These are phyloP conservation scores for Trachurus trachurus DNA, from an alignment of 2,797 vertebrate genomes.

Conservation along the genomic window DNA sequence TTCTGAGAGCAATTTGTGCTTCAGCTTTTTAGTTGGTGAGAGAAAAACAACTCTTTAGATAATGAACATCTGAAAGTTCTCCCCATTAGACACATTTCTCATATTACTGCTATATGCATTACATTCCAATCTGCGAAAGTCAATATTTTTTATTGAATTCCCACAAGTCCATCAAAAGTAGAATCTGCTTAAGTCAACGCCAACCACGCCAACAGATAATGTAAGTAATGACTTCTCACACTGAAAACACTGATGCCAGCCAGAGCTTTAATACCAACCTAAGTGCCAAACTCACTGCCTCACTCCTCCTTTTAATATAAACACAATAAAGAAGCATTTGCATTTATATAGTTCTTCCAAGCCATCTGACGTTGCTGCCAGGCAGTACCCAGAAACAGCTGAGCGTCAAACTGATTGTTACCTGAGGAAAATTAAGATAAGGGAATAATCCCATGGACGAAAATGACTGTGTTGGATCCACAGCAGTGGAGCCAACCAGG, in stretches of 20 bases:
- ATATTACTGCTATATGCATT: slow-evolving; percentile 54
- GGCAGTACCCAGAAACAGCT: slow-evolving; percentile 76
- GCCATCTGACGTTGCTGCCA: slow-evolving; percentile 69
- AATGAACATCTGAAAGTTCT: slow-evolving; percentile 49
- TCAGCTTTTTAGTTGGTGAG: slow-evolving; percentile 43
- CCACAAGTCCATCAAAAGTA: slow-evolving; percentile 59
- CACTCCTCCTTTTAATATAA: slow-evolving; percentile 83
- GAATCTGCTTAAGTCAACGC: slow-evolving; percentile 65
- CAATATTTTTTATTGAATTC: slow-evolving; percentile 66
- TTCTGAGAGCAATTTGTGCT: slow-evolving; percentile 57
- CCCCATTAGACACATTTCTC: slow-evolving; percentile 55
- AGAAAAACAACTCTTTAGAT: slow-evolving; percentile 54
- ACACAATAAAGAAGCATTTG: slow-evolving; percentile 87
- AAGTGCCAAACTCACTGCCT: slow-evolving; percentile 60
- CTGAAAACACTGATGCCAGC: slow-evolving; percentile 65
- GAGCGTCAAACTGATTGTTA: slow-evolving; percentile 83
- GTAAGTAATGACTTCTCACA: slow-evolving; percentile 77
- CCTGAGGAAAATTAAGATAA: slow-evolving; percentile 88
- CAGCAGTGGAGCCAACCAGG: slow-evolving; percentile 59
- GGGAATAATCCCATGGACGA: slow-evolving; percentile 81
- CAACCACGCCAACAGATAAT: slow-evolving; percentile 50
- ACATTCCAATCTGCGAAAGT: slow-evolving; percentile 56
- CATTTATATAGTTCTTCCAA: slow-evolving; percentile 88
- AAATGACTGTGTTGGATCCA: slow-evolving; percentile 80
- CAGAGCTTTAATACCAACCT: slow-evolving; percentile 76